These are phyloP conservation scores for Drosophila neonasuta DNA, from an alignment of 2,888 invertebrate species.

Conservation along the genomic window DNA sequence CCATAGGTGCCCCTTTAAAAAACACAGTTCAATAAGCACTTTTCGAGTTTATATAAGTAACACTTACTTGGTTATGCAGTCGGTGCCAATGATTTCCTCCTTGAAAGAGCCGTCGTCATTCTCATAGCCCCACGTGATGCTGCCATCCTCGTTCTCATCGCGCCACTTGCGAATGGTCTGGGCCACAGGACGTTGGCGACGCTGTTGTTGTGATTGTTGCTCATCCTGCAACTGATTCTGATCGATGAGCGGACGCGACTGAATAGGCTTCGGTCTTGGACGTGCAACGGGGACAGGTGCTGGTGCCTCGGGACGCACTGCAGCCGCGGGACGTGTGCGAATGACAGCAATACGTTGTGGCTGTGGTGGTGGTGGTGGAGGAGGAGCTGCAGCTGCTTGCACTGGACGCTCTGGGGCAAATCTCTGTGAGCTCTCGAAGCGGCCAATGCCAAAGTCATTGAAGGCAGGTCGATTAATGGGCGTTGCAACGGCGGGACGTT, in stretches of 20 bases:
- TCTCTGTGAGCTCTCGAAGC: conserved; percentile 70
- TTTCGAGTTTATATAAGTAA: too few species aligned
- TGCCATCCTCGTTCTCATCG: conserved; percentile 89
- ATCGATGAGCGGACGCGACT: conserved; percentile 79
- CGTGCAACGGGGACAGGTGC: conserved; percentile 65
- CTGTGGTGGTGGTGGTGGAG: conserved; percentile 71
- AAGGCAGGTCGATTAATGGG: conserved; percentile 68
- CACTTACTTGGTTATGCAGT: conserved; percentile 86
- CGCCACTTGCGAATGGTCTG: conserved; percentile 88
- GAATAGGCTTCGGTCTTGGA: conserved; percentile 76
- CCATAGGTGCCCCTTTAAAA: conserved; percentile 88
- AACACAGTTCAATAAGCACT: neutral
- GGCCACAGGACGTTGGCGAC: conserved; percentile 87
- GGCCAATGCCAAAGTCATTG: conserved; percentile 79
- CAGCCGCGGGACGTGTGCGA: conserved; percentile 73
- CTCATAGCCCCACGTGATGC: conserved; percentile 94
- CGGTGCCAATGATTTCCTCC: conserved; percentile 90
- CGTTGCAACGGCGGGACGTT: conserved; percentile 67
- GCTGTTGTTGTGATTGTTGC: conserved; percentile 63
- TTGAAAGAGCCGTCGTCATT: conserved; percentile 94
- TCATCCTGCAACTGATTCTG: conserved; percentile 79
- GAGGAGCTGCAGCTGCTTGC: conserved; percentile 51
- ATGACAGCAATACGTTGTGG: conserved; percentile 83
- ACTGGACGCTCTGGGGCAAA: conserved; percentile 76
- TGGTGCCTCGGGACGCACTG: conserved; percentile 79